Percentiles rank a stretch among this genome's conserved stretches.
These are phyloP conservation scores for Coendou prehensilis DNA, from an alignment of 2,797 vertebrate genomes.

Conservation along the genomic window DNA sequence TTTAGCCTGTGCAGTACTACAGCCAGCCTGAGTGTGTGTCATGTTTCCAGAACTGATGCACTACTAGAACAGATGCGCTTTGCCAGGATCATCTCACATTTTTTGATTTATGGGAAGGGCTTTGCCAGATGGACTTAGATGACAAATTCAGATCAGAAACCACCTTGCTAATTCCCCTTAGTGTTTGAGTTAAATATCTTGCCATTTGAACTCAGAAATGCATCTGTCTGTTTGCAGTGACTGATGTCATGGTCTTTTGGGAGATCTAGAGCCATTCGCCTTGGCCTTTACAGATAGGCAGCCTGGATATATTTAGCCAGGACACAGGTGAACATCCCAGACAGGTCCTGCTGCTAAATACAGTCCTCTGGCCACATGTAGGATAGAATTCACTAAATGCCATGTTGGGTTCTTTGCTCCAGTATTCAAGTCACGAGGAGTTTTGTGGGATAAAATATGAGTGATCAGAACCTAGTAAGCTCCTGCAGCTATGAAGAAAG, in stretches of 20 bases:
- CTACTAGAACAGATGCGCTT: constrained; percentile 5
- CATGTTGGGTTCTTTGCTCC: not conserved
- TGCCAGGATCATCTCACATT: constrained; percentile 44
- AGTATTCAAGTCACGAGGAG: not conserved
- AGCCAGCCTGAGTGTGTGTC: not conserved
- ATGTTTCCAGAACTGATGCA: not conserved
- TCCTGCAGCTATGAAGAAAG: constrained; percentile 58
- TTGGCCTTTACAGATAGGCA: not conserved
- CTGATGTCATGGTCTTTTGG: constrained; percentile 26
- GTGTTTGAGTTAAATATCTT: constrained; percentile 30
- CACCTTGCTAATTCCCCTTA: constrained; percentile 4
- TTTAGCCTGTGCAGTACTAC: not conserved
- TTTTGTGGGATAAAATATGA: not conserved
- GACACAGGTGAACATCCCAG: constrained; percentile 49
- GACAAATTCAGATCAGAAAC: constrained; percentile 71
- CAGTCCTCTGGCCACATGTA: not conserved
- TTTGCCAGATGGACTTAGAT: constrained; percentile 62
- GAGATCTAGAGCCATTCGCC: not conserved
- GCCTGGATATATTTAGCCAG: constrained; percentile 59
- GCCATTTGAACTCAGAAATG: constrained; percentile 61
- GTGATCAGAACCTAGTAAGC: not conserved
- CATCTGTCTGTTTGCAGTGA: constrained; percentile 31
- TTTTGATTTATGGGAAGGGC: constrained; percentile 64
- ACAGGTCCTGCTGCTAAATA: not conserved
- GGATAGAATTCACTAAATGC: not conserved